Evolutionary conservation across 2,888 invertebrate genomes (phyloP).

Genomic region (Macaria liturata): DNA sequence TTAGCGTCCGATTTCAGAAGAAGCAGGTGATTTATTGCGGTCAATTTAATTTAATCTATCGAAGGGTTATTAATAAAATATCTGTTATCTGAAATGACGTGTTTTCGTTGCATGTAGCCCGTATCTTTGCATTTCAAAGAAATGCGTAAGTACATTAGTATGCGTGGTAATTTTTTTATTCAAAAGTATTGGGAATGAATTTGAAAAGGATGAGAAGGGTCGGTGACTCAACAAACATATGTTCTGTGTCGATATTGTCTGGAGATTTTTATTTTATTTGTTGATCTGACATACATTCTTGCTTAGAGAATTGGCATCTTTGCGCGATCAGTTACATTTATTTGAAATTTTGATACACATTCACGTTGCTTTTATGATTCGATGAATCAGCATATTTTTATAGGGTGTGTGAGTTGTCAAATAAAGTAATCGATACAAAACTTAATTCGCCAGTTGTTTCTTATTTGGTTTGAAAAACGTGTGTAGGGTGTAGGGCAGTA

Average conservation of each 20-base stretch:
- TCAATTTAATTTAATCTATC: conserved; percentile 23
- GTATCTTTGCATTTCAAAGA: conserved; percentile 20
- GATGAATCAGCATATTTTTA: neutral
- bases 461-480: too few relatives aligned
- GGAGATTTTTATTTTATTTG: conserved; percentile 15
- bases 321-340: neutral
- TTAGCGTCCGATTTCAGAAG: neutral
- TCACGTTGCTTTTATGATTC: neutral
- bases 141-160: conserved; percentile 13
- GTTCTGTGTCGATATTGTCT: conserved; percentile 23
- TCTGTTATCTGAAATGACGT: conserved; percentile 14
- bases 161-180: conserved; percentile 14
- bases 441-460: too few relatives aligned
- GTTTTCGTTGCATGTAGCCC: conserved; percentile 9
- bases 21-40: conserved; percentile 18
- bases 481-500: too few relatives aligned
- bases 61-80: conserved; percentile 14
- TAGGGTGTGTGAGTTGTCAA: too few relatives aligned
- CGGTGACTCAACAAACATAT: conserved; percentile 35
- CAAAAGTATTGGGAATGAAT: conserved; percentile 26
- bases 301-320: neutral
- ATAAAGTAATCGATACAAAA: too few relatives aligned
- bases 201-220: conserved; percentile 44
- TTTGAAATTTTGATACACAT: neutral
- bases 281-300: conserved; percentile 10